phyloP scores from a whole-genome alignment of 2,113 vertebrate species.

The Glareola pratincola region DNA sequence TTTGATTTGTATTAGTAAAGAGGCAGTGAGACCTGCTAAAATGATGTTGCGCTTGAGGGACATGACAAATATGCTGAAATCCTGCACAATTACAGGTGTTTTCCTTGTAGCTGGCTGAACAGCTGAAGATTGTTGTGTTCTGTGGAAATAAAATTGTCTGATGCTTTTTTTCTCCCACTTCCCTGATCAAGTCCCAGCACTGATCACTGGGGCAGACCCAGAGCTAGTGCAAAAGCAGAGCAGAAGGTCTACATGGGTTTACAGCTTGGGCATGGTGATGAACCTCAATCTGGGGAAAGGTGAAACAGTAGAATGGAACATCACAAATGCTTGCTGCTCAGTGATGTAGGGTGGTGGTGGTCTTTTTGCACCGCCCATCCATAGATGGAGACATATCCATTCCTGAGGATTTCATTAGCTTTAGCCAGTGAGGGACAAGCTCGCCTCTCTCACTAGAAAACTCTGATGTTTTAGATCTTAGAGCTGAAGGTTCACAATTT shows the following conservation, averaged over 20 bases:
- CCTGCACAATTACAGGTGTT: background rate
- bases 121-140: background rate
- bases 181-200: background rate
- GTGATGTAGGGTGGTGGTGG: background rate
- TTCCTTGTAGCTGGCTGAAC: background rate
- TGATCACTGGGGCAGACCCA: background rate
- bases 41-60: background rate
- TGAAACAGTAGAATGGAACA: background rate
- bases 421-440: background rate
- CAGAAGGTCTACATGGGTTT: background rate
- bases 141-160: background rate
- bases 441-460: accelerated
- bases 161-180: background rate
- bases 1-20: background rate
- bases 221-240: background rate
- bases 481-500: background rate
- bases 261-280: background rate
- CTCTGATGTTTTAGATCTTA: background rate
- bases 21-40: background rate
- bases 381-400: background rate
- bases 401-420: background rate
- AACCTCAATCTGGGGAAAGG: accelerated
- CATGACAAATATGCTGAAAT: background rate
- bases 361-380: background rate
- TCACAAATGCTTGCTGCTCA: background rate